Evolutionary conservation across 2,888 invertebrate species (phyloP).

Genomic region (Morpho achilles): DNA sequence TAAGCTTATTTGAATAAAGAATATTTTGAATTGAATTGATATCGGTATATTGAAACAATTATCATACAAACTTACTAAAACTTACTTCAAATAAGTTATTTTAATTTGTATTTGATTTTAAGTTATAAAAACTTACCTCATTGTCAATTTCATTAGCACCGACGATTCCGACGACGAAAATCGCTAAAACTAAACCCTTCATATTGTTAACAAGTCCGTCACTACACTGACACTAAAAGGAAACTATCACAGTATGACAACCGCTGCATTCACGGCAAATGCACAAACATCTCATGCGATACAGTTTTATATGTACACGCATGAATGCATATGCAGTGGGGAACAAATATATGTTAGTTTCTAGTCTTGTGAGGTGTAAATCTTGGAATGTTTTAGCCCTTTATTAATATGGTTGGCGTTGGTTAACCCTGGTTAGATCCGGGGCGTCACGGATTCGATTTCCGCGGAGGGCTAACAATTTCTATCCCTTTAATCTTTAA

Average conservation of each 20-base stretch:
- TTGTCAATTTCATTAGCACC: constrained; percentile 58
- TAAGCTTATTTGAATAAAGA: too few species aligned
- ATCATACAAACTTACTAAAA: too few species aligned
- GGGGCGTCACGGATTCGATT: too few species aligned
- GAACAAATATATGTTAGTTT: constrained; percentile 29
- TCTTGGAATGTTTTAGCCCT: too few species aligned
- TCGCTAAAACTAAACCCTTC: constrained; percentile 58
- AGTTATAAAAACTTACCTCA: constrained; percentile 44
- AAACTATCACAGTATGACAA: constrained; percentile 27
- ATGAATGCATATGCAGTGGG: constrained; percentile 55
- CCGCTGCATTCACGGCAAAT: constrained; percentile 52
- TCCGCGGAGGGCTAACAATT: too few species aligned
- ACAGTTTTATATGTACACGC: constrained; percentile 63
- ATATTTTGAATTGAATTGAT: too few species aligned
- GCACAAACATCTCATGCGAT: constrained; percentile 46
- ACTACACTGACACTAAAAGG: constrained; percentile 49
- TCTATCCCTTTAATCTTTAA: too few species aligned
- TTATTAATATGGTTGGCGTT: too few species aligned
- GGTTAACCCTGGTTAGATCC: too few species aligned
- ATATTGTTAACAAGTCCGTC: constrained; percentile 44
- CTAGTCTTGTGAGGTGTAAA: constrained; percentile 10
- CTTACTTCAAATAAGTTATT: too few species aligned
- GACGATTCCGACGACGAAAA: constrained; percentile 64
- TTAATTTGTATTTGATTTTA: too few species aligned
- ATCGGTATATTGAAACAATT: too few species aligned